A percentile compares a stretch with the other conserved stretches of the same genome.
These are phyloP conservation scores for Heterochromis multidens DNA, from an alignment of 2,113 vertebrate genomes.

Conservation along the genomic window DNA sequence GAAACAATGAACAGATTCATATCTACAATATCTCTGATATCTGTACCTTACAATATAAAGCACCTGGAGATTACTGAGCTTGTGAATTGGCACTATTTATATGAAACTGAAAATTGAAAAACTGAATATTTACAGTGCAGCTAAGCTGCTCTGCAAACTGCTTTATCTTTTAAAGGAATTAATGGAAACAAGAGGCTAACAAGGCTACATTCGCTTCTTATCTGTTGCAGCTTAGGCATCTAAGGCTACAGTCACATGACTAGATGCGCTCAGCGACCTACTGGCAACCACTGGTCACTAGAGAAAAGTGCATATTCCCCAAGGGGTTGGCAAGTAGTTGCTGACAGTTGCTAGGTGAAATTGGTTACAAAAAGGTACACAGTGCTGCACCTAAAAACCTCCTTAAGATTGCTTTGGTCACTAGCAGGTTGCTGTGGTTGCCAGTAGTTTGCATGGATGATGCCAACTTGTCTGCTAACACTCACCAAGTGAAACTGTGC, in stretches of 20 bases:
- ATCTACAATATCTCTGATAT: accelerated
- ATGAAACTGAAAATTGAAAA: accelerated
- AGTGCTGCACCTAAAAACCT: background rate
- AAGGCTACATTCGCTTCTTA: background rate
- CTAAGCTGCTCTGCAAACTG: background rate
- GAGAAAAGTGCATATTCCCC: background rate
- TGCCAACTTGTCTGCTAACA: too few species aligned
- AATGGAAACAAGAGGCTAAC: background rate
- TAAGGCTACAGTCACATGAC: too few species aligned
- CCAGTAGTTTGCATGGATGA: too few species aligned
- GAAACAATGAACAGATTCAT: background rate
- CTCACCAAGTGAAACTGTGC: too few species aligned
- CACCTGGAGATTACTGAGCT: background rate
- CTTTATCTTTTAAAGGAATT: background rate
- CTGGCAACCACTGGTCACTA: background rate
- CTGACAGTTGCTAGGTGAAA: background rate
- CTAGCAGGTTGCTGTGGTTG: too few species aligned
- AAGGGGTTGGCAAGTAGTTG: background rate
- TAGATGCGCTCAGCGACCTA: too few species aligned
- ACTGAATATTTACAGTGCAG: background rate
- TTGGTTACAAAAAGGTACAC: accelerated
- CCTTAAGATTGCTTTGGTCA: background rate
- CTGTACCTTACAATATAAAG: background rate
- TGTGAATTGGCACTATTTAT: background rate
- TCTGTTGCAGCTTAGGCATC: too few species aligned